Percentiles rank a stretch among this genome's conserved stretches.
phyloP scores from a whole-genome alignment of 92 coral and sea anemone genomes.

The Palythoa grandiflora region DNA sequence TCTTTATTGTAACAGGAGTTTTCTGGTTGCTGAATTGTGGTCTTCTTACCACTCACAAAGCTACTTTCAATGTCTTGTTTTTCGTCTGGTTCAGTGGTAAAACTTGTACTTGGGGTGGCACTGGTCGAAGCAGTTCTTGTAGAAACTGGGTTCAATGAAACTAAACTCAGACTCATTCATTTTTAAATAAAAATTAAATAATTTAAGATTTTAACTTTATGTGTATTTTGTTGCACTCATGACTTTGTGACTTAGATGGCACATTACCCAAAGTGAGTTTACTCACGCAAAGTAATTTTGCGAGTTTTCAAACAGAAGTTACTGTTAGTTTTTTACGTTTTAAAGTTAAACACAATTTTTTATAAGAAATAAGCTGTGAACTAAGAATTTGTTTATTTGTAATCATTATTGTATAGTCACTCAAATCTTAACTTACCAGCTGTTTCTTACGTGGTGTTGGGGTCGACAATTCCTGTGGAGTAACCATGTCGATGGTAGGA shows the following conservation, averaged over 20 bases:
- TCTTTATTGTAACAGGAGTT: slow-evolving; percentile 8
- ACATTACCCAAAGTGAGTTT: not conserved
- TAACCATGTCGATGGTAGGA: not conserved
- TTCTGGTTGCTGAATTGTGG: not conserved
- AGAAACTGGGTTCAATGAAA: not conserved
- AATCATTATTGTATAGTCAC: not conserved
- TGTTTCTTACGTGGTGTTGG: not conserved
- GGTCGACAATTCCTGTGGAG: slow-evolving; percentile 1
- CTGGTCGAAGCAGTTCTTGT: not conserved
- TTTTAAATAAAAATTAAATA: no score
- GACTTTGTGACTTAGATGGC: not conserved
- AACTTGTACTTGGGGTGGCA: not conserved
- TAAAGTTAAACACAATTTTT: not conserved
- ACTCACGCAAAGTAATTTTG: no score
- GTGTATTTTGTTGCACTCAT: not conserved
- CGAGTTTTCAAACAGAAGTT: not conserved
- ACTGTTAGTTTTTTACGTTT: not conserved
- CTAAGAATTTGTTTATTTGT: not conserved
- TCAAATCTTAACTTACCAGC: not conserved
- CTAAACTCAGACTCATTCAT: not conserved
- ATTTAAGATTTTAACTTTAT: not conserved
- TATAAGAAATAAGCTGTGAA: not conserved
- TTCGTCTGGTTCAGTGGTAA: not conserved
- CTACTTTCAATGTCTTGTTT: not conserved
- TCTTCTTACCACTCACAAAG: not conserved